Evolutionary conservation across 2,113 vertebrate species (phyloP), one percentile per base, ranked within the genome.

Genomic region (Hyaena hyaena): DNA sequence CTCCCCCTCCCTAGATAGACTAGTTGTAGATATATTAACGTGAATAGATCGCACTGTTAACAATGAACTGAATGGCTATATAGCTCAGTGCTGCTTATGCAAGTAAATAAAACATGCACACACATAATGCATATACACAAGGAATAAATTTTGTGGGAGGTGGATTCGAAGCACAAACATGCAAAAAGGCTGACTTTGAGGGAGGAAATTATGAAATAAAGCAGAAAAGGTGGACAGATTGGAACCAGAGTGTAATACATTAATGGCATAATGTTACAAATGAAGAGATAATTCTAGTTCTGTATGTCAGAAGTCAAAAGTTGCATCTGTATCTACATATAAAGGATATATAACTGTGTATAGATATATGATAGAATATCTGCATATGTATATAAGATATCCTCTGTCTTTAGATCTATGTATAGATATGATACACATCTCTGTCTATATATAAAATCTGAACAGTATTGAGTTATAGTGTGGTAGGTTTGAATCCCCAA

Each of bases 41-140:
- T 79, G 24, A 91, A 61, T 69, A 93, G 50, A 74, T 80, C 33
- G 89, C 87, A 96, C 77, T 50, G 39, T 84, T 90, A 93, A 89
- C 10, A 89, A 43, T 50, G 88, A 93, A 45, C 21, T 26, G 33
- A 95, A 87, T 84, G 21, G 53, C 50, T 84, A 2, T 39, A 16
- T 61, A 87, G 9, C 16, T 95, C 86, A 83, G 21, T 88, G 50
- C 11, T 90, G 33, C 66, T 82, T 88, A 35, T 93, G n/a, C 11
- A 93, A 89, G 90, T 85, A 79, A 90, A 26, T 61, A 33, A 94
- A 81, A 58, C 12, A 74, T 88, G 80, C n/a, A 10, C 1, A 89
- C 73, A 11, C 39, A 24, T 92, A 77, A 82, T 61, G 3, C 50
- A 88, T 76, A 89, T 23, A 43, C 10, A 24, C 66, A 88, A 87